Conservation (phyloP, 2,888 invertebrate genomes). For the Yponomeuta evonymella region DNA sequence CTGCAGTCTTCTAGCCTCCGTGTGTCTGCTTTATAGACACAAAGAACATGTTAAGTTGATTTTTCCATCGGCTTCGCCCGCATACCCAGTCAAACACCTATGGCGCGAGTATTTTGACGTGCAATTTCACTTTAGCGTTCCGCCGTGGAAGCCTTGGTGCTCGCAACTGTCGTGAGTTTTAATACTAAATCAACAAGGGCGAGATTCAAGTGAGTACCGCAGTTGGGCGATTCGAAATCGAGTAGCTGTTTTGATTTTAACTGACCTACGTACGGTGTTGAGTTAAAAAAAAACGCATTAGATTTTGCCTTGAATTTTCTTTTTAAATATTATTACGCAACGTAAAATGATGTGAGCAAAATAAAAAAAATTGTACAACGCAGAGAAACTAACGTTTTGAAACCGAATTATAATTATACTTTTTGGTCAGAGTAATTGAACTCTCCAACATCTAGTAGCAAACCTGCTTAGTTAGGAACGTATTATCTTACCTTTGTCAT, state of each 20-base stretch:
- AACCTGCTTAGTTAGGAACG: no score
- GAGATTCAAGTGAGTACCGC: not conserved
- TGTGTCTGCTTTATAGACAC: not conserved
- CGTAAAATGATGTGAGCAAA: no score
- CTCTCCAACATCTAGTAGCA: no score
- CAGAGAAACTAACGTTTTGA: no score
- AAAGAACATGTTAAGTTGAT: constrained; percentile 3
- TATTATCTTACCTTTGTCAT: no score
- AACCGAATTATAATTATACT: no score
- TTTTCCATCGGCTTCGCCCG: constrained; percentile 18
- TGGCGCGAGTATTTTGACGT: constrained; percentile 44
- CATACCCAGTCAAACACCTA: constrained; percentile 57
- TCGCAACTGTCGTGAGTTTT: not conserved
- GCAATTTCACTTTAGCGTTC: constrained; percentile 29
- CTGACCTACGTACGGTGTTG: not conserved
- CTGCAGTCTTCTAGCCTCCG: constrained; percentile 11
- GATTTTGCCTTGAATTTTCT: no score
- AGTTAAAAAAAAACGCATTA: no score
- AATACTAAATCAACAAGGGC: not conserved
- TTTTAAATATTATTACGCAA: no score
- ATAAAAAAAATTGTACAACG: no score
- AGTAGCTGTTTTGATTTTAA: constrained; percentile 4
- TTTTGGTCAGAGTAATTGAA: no score
- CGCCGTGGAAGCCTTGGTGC: not conserved
- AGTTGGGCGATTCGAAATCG: constrained; percentile 4